Base-by-base conservation (phyloP, 2,888 invertebrate genomes). In the Nymphalis polychloros region DNA sequence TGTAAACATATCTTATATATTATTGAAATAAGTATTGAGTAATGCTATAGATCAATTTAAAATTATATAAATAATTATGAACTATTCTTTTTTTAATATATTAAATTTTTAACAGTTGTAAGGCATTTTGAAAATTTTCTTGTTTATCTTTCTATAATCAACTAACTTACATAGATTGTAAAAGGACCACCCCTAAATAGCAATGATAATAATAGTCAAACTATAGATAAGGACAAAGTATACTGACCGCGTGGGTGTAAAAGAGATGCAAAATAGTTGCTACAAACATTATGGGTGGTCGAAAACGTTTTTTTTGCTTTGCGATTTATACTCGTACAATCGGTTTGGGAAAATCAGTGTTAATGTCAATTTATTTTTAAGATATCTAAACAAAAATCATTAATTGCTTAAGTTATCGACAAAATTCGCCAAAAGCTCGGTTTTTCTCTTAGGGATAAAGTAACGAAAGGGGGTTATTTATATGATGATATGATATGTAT, bases 171-270 rank as follows among this genome's bases (percentile, higher is more conserved):
- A 55, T 65, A 63, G 19, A 50, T 63, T 57, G 41, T 67, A 63
- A 69, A 77, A 72, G 72, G 90, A 89, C 90, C 90, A 90, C 90
- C 90, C 89, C 83, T 80, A 86, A 86, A 87, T 80, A 79, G 84
- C 85, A 87, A 84, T 81, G 81, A 80, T 84, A 86, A 83, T 86
- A 87, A 86, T 85, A 87, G 85, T 80, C 84, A 85, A 85, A 87
- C 83, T 84, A 85, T 84, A 81, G 77, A 77, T 81, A 84, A 77
- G 74, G 78, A 77, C 76, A 76, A 85, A 70, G 72, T 27, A 55
- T 65, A 17, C 13, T 48, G 61, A 66, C 41, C 49, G 16, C 48
- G 52, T 52, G 55, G 59, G 74, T 67, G 61, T 35, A 79, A 87
- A 69, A 75, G 80, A 74, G 87, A 86, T 59, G 68, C 73, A 73